Evolutionary conservation across 2,113 vertebrate genomes (phyloP), one percentile per base, ranked within the genome.

Genomic region (Probosciger aterrimus): DNA sequence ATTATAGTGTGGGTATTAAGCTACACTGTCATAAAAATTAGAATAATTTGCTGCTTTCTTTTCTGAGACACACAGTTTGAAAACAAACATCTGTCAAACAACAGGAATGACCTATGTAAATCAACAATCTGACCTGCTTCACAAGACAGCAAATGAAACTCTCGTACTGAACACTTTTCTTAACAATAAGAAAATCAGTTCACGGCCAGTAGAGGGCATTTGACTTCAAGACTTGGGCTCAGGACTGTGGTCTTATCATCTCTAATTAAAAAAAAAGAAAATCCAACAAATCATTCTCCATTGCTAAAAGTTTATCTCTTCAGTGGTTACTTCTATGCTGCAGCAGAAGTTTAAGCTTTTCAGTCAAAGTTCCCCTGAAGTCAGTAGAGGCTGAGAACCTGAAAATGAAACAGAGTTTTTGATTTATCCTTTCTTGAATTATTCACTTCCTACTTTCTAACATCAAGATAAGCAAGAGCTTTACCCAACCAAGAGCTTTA

Each of bases 121-220:
- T n/a, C 17, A 64, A 24, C 10, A 64, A 18, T 20, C 4, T 33
- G 41, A 83, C 12, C 35, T 39, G 13, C 25, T 64, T 59, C 18
- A 18, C 11, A 33, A 52, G 59, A 27, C 11, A 78, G 7, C 6
- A 78, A 35, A 2, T 43, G 4, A 46, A 64, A 20, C 7, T 47
- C 11, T 43, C 0, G 3, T 18, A 31, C 6, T 19, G 5, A 28
- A 27, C 1, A 2, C 4, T 4, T 30, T 5, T 6, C 46, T 78
- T 90, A 71, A 43, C 24, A 20, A 3, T 24, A 41, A 37, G 37
- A 81, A 81, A 81, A 69, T 30, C 4, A 1, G 4, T n/a, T 88
- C 6, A 27, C 68, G 60, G 15, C 78, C 94, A 95, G 83, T 67
- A 93, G 93, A 92, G 74, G 89, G 77, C 84, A 93, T 84, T 68